Percentiles rank a stretch among this genome's conserved stretches.
phyloP scores from a whole-genome alignment of 2,888 invertebrate species.

The Germaria angustata region DNA sequence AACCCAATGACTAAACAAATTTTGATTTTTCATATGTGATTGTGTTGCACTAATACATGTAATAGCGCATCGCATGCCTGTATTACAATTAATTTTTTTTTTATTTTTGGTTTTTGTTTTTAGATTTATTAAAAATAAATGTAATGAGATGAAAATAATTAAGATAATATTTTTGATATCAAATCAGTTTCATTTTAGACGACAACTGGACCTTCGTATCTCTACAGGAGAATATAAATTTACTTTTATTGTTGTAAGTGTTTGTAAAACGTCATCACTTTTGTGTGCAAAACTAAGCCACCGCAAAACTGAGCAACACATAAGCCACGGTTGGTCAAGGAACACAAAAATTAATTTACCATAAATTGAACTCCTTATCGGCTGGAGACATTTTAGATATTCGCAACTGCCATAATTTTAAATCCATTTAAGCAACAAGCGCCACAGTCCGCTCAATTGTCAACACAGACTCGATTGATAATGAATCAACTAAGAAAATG shows the following conservation, averaged over 20 bases:
- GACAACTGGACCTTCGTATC: too few relatives aligned
- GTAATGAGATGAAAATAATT: too few relatives aligned
- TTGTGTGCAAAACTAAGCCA: background rate
- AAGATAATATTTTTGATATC: too few relatives aligned
- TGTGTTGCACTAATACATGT: too few relatives aligned
- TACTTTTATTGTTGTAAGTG: background rate
- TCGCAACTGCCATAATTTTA: constrained; percentile 46
- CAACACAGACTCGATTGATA: constrained; percentile 25
- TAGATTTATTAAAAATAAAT: too few relatives aligned
- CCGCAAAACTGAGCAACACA: background rate
- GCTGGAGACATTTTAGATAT: constrained; percentile 22
- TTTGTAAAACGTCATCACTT: background rate
- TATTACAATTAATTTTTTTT: too few relatives aligned
- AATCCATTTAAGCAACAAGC: constrained; percentile 45
- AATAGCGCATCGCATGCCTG: too few relatives aligned
- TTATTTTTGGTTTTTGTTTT: too few relatives aligned
- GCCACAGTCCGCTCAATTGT: constrained; percentile 22
- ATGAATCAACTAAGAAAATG: constrained; percentile 43
- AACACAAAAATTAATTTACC: background rate
- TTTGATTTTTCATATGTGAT: too few relatives aligned
- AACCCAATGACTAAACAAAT: too few relatives aligned
- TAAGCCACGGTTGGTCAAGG: background rate
- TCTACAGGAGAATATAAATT: too few relatives aligned
- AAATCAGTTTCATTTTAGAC: too few relatives aligned
- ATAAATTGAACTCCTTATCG: constrained; percentile 32